Base-by-base conservation (phyloP, 2,888 invertebrate genomes). In the Agonopterix subpropinquella region DNA sequence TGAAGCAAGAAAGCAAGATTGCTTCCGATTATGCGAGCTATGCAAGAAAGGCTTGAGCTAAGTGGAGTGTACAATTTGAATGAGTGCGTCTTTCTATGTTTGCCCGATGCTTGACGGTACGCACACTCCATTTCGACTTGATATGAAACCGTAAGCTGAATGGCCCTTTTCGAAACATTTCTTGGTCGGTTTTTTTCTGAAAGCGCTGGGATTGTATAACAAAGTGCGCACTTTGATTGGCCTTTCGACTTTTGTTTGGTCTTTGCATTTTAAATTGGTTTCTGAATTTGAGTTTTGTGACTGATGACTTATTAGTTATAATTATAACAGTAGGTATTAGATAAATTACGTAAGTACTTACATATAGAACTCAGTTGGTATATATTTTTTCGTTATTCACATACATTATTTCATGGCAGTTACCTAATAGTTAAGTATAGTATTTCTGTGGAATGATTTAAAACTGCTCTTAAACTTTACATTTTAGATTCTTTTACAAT, bases 61-160 rank as follows among this genome's bases (percentile, higher is more conserved):
- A 78, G 68, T 71, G 66, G 58, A 76, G 78, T 75, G 71, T 76
- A 75, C 80, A 76, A 75, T 76, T 72, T 81, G 73, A 73, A 82
- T 77, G 83, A 81, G 80, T 85, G 83, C 82, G 84, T 85, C 79
- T 76, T 70, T 70, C 42, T 53, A 64, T 82, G 80, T 84, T 85
- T 82, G 71, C 74, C 54, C 54, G 66, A 61, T 64, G 63, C 67
- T 68, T 63, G 67, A 66, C 67, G 64, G 63, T 67, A 74, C 78
- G 81, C 80, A 81, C 77, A 80, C 84, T 75, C 77, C 75, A 80
- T 82, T 80, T 75, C 70, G 64, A 65, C 66, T 73, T 76, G 77
- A 80, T 81, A 80, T 75, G 77, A 77, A 77, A 72, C 65, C 70
- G 65, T 66, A 11, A 45, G 42, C 66, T 80, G 71, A 80, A 81